These are phyloP conservation scores for Chlorospingus flavigularis DNA, from an alignment of 2,797 vertebrate genomes.

Conservation along the genomic window DNA sequence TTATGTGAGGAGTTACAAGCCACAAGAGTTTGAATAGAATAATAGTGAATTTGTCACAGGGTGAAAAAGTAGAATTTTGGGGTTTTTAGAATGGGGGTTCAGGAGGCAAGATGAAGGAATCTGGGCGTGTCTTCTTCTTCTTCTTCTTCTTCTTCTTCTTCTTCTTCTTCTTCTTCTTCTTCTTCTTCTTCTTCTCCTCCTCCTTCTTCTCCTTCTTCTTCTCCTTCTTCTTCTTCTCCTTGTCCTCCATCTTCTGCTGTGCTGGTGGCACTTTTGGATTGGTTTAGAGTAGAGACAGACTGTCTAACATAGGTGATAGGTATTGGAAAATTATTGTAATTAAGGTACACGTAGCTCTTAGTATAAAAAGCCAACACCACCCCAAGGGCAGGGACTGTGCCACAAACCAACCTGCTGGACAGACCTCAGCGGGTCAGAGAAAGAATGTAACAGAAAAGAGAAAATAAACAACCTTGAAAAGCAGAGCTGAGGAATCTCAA, in stretches of 20 bases:
- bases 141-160: too few species aligned
- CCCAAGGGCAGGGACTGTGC: background rate
- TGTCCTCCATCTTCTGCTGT: background rate
- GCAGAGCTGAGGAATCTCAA: background rate
- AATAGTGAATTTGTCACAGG: too few species aligned
- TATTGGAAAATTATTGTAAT: background rate
- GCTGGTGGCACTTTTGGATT: background rate
- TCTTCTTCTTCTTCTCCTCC: too few species aligned
- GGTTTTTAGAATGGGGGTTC: too few species aligned
- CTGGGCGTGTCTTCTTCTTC: too few species aligned
- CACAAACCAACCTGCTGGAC: background rate
- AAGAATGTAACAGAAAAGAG: background rate
- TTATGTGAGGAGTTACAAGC: too few species aligned
- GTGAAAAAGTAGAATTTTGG: too few species aligned
- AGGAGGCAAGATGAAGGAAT: too few species aligned
- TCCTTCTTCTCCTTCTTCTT: too few species aligned
- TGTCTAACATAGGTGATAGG: background rate
- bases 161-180: too few species aligned
- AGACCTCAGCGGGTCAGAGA: background rate
- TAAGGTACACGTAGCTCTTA: rapidly evolving
- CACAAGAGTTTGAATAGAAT: too few species aligned
- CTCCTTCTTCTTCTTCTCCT: too few species aligned
- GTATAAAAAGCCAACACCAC: background rate
- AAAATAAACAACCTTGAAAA: background rate
- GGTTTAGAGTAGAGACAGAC: background rate